Percentiles rank a stretch among this genome's conserved stretches.
Evolutionary conservation across 2,113 vertebrate species (phyloP).

Genomic region (Tringa solitaria): DNA sequence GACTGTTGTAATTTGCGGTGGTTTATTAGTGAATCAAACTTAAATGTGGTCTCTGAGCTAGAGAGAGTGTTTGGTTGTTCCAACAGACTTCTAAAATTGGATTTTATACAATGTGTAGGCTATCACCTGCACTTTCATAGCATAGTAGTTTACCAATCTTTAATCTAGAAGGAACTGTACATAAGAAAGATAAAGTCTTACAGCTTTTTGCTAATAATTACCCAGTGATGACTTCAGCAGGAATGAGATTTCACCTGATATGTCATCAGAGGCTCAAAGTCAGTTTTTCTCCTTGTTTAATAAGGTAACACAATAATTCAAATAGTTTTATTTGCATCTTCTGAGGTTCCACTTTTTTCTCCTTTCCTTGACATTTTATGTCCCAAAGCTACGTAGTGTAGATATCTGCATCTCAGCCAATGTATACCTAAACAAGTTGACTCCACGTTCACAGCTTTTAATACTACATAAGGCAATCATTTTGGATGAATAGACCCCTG

Average conservation of each 20-base stretch:
- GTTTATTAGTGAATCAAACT: neutral
- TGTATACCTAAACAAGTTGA: neutral
- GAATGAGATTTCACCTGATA: neutral
- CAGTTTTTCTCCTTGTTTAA: neutral
- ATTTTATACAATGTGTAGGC: neutral
- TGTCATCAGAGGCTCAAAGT: neutral
- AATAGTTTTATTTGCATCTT: neutral
- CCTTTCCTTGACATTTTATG: neutral
- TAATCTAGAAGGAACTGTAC: neutral
- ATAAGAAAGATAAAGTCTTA: neutral
- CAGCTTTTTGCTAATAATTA: neutral
- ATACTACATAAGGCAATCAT: conserved; percentile 65
- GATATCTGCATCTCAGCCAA: neutral
- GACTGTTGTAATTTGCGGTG: neutral
- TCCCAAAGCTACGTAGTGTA: neutral
- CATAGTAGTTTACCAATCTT: neutral
- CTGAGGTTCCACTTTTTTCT: neutral
- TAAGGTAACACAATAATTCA: neutral
- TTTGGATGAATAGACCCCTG: conserved; percentile 71
- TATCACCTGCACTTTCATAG: neutral
- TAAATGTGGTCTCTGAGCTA: neutral
- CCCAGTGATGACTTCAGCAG: neutral
- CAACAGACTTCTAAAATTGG: neutral
- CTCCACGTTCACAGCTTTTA: conserved; percentile 38
- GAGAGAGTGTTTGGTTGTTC: neutral